Evolutionary conservation across 2,888 invertebrate genomes (phyloP).

Genomic region (Deilephila elpenor): DNA sequence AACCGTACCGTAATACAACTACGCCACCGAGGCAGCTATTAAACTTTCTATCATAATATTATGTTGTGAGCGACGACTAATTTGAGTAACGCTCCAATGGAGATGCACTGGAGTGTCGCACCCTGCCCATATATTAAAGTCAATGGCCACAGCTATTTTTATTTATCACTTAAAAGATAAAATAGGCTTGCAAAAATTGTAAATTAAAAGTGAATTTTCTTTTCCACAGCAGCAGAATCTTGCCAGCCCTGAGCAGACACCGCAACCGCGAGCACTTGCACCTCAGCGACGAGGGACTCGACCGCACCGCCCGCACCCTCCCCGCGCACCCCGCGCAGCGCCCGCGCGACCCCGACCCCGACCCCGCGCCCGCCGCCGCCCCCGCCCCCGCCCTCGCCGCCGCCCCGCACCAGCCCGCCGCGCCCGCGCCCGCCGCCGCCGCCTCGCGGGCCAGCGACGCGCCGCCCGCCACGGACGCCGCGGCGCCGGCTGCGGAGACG

Average conservation of each 20-base stretch:
- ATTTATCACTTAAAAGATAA: too few relatives aligned
- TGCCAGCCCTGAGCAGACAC: slow-evolving; percentile 71
- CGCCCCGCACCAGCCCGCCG: too few relatives aligned
- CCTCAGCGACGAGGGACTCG: slow-evolving; percentile 72
- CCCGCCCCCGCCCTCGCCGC: too few relatives aligned
- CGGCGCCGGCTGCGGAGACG: neutral
- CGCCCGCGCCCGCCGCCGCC: neutral
- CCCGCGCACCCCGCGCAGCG: slow-evolving; percentile 4
- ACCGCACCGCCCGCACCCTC: slow-evolving; percentile 42
- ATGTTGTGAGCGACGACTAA: too few relatives aligned
- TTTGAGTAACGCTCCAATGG: too few relatives aligned
- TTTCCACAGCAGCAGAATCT: slow-evolving; percentile 51
- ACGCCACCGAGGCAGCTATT: too few relatives aligned
- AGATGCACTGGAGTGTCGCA: too few relatives aligned
- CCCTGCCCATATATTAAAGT: too few relatives aligned
- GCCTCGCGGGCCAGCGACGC: neutral
- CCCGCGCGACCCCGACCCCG: slow-evolving; percentile 35
- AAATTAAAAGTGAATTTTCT: neutral
- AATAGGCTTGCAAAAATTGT: too few relatives aligned
- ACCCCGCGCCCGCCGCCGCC: neutral
- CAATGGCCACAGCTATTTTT: too few relatives aligned
- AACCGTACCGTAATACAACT: too few relatives aligned
- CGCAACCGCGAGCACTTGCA: slow-evolving; percentile 75
- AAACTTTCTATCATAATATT: too few relatives aligned
- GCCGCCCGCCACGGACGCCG: neutral